Conservation (phyloP, 2,113 vertebrate species). For the Neotragus pygmaeus region DNA sequence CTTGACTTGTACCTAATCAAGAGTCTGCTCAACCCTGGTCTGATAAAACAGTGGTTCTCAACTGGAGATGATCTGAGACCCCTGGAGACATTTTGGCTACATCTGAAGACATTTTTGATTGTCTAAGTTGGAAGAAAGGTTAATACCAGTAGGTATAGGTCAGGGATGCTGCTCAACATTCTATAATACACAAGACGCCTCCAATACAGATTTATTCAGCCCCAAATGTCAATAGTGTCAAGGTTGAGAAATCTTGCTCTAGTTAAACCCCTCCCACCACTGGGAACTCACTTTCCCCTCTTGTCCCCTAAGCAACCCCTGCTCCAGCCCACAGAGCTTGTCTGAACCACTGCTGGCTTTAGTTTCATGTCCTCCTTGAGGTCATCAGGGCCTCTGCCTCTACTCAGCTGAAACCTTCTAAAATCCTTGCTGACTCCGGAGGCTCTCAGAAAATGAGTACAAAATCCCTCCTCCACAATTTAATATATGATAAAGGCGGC, state of each 20-base stretch:
- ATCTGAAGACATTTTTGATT: background rate
- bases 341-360: rapidly evolving
- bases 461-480: conserved; percentile 47
- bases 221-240: background rate
- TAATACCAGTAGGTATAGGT: background rate
- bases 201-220: background rate
- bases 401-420: background rate
- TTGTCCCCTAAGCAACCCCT: background rate
- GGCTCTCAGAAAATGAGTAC: conserved; percentile 15
- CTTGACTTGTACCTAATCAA: background rate
- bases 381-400: background rate
- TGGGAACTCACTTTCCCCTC: background rate
- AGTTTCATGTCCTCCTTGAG: background rate
- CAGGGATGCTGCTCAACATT: background rate
- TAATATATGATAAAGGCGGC: conserved; percentile 59
- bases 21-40: background rate
- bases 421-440: background rate
- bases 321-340: background rate
- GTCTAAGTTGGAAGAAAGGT: background rate
- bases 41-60: background rate
- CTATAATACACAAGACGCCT: background rate
- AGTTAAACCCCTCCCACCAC: background rate
- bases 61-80: background rate
- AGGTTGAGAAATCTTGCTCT: background rate
- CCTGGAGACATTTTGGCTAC: background rate